Conservation (phyloP, 2,113 vertebrate genomes). For the Montifringilla adamsi region DNA sequence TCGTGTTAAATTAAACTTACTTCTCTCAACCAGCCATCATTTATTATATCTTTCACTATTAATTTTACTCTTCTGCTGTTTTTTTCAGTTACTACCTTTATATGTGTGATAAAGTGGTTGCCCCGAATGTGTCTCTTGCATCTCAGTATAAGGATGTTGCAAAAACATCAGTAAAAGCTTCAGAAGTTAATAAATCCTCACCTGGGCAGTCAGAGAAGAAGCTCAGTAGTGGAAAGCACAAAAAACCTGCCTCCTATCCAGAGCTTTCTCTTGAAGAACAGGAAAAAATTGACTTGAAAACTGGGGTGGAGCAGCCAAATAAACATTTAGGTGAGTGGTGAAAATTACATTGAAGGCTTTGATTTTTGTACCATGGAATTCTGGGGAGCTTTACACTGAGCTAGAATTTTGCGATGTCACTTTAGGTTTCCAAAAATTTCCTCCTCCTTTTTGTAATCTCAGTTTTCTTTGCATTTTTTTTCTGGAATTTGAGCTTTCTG, state of each 20-base stretch:
- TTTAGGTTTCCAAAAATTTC: not conserved
- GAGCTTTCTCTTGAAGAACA: slow-evolving; percentile 78
- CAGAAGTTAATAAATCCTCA: slow-evolving; percentile 78
- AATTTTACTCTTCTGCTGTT: slow-evolving; percentile 46
- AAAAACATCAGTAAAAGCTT: slow-evolving; percentile 70
- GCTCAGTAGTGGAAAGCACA: slow-evolving; percentile 74
- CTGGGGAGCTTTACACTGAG: not conserved
- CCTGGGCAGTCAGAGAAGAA: slow-evolving; percentile 81
- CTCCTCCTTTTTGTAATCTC: not conserved
- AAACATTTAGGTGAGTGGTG: slow-evolving; percentile 67
- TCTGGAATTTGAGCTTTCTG: not conserved
- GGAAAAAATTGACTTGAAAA: slow-evolving; percentile 77
- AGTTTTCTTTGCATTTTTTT: not conserved
- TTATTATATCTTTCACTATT: not conserved
- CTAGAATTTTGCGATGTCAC: not conserved
- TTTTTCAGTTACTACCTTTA: slow-evolving; percentile 91
- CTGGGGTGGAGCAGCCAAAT: slow-evolving; percentile 48
- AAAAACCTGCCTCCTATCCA: slow-evolving; percentile 74
- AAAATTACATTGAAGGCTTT: not conserved
- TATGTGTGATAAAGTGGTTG: slow-evolving; percentile 96
- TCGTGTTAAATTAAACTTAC: not conserved
- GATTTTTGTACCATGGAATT: not conserved
- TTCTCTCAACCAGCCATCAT: not conserved
- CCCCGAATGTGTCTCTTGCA: slow-evolving; percentile 90
- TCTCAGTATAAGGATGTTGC: slow-evolving; percentile 75